Evolutionary conservation across 2,113 vertebrate species (phyloP), one percentile per base, ranked within the genome.

Genomic region (Phaethon lepturus): DNA sequence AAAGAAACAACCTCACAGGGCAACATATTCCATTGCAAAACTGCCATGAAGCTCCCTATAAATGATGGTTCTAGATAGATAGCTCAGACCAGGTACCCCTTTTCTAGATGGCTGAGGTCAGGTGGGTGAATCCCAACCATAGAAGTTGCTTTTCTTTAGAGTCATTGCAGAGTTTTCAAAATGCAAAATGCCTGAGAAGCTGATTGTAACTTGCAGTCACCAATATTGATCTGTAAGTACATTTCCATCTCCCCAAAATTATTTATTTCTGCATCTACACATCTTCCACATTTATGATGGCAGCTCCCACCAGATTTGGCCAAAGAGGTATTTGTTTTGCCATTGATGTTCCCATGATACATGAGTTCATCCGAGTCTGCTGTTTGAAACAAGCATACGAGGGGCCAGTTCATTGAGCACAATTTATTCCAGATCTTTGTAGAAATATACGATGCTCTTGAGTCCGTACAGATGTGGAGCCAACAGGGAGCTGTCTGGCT

Each of bases 381-480:
- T 86, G 69, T 93, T 76, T 90, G 95, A 96, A 97, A 96, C 11
- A 96, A 87, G 44, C 63, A 63, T 96, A 88, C 0, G 7, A 97
- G 93, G 75, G 96, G 97, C 88, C 95, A 97, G 64, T 94, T 95
- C 95, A 88, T 76, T 91, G 96, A 96, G 84, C 75, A 92, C 93
- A 97, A 98, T 98, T 94, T 97, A 95, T 97, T 97, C 96, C 97
- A 97, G 95, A 96, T 82, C 89, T 96, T 80, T 95, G 67, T 87
- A 90, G 87, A 97, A 97, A 96, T 97, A 97, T 97, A 96, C 17
- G 11, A 89, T 92, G 88, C 96, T 97, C 97, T 93, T 96, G 96
- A 96, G 90, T 62, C 94, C 40, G 1, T 93, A 94, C 96, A 97
- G 93, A 97, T 98, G 92, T 92, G 53, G 26, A 95, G 89, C 91